A percentile compares a stretch with the other conserved stretches of the same genome.
Conservation (phyloP, 1,140 invertebrate species). For the Ruditapes philippinarum region DNA sequence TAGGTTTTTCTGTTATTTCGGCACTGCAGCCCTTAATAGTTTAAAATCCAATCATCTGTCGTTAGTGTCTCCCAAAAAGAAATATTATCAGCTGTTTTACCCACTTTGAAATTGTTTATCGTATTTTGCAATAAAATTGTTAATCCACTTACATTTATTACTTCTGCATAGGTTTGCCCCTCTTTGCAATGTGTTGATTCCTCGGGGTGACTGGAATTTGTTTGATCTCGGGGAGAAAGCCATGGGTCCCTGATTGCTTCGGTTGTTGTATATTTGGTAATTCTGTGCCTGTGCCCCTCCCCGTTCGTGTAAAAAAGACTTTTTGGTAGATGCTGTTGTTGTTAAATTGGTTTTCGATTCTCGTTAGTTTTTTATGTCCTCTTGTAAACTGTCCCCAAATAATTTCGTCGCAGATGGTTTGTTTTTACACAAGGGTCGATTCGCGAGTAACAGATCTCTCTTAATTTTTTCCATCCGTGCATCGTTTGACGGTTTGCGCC, state of each 20-base stretch:
- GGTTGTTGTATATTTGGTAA: not conserved
- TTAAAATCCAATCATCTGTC: conserved; percentile 26
- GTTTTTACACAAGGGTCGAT: not conserved
- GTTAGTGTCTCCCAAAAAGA: conserved; percentile 27
- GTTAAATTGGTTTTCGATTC: not conserved
- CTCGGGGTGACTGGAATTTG: not conserved
- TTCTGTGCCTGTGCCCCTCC: conserved; percentile 15
- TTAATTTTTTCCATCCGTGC: not conserved
- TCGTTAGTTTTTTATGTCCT: not conserved
- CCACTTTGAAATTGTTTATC: conserved; percentile 29
- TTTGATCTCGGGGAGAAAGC: not conserved
- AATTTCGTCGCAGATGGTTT: no score
- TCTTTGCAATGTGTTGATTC: no score
- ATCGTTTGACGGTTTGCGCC: not conserved
- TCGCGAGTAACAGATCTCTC: not conserved
- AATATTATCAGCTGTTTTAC: no score
- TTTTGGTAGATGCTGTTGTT: no score
- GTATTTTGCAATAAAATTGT: conserved; percentile 1
- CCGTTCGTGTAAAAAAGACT: no score
- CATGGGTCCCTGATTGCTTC: not conserved
- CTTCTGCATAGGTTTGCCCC: no score
- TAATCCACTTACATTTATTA: conserved; percentile 4
- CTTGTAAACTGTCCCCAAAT: no score
- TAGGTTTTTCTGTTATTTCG: no score
- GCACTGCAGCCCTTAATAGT: no score